Percentiles rank a stretch among this genome's conserved stretches.
These are phyloP conservation scores for Eupithecia tripunctaria DNA, from an alignment of 2,888 invertebrate species.

Conservation along the genomic window DNA sequence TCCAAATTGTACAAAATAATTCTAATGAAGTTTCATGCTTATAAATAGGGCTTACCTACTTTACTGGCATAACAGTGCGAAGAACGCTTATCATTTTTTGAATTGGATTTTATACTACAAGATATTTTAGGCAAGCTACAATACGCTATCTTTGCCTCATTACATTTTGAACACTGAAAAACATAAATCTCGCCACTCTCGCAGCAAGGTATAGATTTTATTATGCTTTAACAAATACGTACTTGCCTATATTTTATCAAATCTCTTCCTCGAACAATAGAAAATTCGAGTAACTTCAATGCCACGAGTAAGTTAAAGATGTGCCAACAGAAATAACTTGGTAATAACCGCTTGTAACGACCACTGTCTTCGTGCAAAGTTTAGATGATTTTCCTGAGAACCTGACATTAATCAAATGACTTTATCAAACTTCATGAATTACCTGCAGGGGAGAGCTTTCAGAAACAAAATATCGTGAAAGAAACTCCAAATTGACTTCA, in stretches of 20 bases:
- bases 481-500: slow-evolving; percentile 48
- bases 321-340: slow-evolving; percentile 31
- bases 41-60: background rate
- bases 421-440: slow-evolving; percentile 54
- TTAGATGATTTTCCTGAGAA: slow-evolving; percentile 43
- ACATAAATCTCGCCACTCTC: background rate
- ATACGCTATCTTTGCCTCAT: background rate
- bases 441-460: slow-evolving; percentile 52
- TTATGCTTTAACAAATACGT: background rate
- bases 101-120: background rate
- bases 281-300: background rate
- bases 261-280: background rate
- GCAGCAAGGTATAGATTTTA: background rate
- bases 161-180: background rate
- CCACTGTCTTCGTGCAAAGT: slow-evolving; percentile 43
- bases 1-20: background rate
- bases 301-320: slow-evolving; percentile 3
- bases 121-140: background rate
- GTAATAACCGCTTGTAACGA: slow-evolving; percentile 39
- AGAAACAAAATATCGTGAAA: slow-evolving; percentile 53
- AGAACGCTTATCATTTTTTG: background rate
- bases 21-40: background rate
- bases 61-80: background rate
- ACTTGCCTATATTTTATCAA: background rate
- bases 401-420: slow-evolving; percentile 54